Conservation (phyloP, 2,113 vertebrate species). For the Zapornia atra region DNA sequence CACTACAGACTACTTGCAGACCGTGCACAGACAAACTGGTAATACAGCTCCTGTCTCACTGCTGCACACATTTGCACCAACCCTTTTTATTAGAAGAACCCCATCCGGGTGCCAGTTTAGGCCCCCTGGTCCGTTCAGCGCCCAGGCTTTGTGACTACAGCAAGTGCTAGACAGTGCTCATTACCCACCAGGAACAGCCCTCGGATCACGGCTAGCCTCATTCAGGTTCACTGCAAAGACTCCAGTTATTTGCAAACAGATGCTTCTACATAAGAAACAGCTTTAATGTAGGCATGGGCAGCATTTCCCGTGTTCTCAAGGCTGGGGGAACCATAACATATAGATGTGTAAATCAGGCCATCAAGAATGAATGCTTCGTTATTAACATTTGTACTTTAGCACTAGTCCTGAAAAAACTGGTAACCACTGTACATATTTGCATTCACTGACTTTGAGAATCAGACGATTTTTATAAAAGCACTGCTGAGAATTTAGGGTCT, state of each 20-base stretch:
- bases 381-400: not conserved
- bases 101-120: not conserved
- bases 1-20: not conserved
- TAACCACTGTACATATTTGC: not conserved
- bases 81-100: not conserved
- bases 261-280: not conserved
- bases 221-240: not conserved
- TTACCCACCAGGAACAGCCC: not conserved
- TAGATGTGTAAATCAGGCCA: not conserved
- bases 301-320: not conserved
- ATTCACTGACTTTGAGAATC: not conserved
- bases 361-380: not conserved
- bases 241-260: not conserved
- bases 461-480: not conserved
- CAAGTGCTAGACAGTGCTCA: not conserved
- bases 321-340: not conserved
- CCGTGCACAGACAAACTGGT: not conserved
- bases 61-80: not conserved
- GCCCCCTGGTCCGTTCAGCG: not conserved
- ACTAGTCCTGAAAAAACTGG: not conserved
- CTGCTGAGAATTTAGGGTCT: conserved; percentile 4
- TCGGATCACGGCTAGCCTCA: not conserved
- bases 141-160: not conserved
- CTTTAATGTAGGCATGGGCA: not conserved
- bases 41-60: not conserved